Conservation (phyloP, 2,888 invertebrate species). For the Empis stercorea region DNA sequence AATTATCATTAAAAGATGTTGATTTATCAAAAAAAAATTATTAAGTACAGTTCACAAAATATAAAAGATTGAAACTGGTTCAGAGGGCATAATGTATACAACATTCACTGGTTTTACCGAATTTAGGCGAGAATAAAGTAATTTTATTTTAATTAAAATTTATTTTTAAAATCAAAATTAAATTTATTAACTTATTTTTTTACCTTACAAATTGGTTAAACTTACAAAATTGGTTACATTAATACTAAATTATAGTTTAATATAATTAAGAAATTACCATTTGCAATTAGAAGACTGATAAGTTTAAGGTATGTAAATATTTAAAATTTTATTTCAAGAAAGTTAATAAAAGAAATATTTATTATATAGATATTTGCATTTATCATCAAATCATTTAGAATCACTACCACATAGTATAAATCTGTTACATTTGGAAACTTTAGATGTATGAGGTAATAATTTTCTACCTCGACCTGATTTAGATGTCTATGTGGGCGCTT, state of each 20-base stretch:
- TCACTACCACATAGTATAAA: conserved; percentile 30
- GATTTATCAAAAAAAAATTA: conserved; percentile 49
- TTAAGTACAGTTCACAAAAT: conserved; percentile 42
- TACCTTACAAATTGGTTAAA: conserved; percentile 53
- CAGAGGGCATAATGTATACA: conserved; percentile 39
- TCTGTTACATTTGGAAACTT: conserved; percentile 22
- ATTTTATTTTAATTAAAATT: too few relatives aligned
- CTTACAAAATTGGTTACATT: conserved; percentile 47
- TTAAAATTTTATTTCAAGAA: too few relatives aligned
- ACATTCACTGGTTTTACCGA: conserved; percentile 44
- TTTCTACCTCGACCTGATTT: conserved; percentile 15
- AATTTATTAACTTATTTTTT: conserved; percentile 22
- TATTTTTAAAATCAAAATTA: neutral
- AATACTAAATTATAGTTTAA: conserved; percentile 51
- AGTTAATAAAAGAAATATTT: neutral
- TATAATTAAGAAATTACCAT: conserved; percentile 45
- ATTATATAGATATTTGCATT: conserved; percentile 22
- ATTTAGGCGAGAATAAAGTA: conserved; percentile 50
- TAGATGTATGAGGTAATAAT: conserved; percentile 33
- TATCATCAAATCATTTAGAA: conserved; percentile 27
- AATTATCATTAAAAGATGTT: conserved; percentile 48
- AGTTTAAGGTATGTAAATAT: conserved; percentile 20
- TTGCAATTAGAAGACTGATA: conserved; percentile 46
- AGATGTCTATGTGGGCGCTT: conserved; percentile 27
- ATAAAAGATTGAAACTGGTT: conserved; percentile 48